A percentile compares a stretch with the other conserved stretches of the same genome.
Evolutionary conservation across 2,113 vertebrate genomes (phyloP).

Genomic region (Cinclus cinclus): DNA sequence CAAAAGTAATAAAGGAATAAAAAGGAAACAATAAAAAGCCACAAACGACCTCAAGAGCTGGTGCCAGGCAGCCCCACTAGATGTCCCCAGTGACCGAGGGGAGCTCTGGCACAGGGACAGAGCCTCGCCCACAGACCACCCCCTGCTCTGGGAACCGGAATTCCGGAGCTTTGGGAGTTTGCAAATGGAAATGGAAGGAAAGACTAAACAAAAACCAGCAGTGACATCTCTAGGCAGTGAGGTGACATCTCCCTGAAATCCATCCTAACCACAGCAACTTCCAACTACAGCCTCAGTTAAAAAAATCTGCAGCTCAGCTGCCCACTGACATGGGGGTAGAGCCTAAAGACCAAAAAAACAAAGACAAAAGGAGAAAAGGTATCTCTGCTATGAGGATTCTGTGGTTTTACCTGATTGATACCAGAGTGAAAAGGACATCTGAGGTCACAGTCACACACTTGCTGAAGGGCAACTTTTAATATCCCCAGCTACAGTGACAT

Average conservation of each 20-base stretch:
- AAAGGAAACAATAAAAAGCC: neutral
- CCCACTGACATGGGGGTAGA: fast-evolving
- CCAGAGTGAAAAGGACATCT: neutral
- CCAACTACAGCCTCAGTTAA: neutral
- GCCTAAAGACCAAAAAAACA: neutral
- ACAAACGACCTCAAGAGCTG: fast-evolving
- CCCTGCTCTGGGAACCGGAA: neutral
- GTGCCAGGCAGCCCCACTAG: neutral
- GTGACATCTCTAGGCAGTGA: neutral
- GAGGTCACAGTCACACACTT: neutral
- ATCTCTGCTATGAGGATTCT: neutral
- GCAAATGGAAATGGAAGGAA: fast-evolving
- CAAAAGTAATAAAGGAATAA: neutral
- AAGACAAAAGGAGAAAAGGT: neutral
- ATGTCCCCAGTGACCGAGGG: neutral
- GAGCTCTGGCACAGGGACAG: neutral
- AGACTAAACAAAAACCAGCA: neutral
- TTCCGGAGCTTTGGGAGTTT: neutral
- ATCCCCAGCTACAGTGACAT: neutral
- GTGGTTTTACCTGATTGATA: neutral
- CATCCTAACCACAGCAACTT: neutral
- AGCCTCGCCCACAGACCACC: neutral
- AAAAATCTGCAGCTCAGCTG: neutral
- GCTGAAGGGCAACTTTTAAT: neutral
- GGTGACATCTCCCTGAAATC: neutral